A percentile compares a stretch with the other conserved stretches of the same genome.
phyloP scores from a whole-genome alignment of 2,888 invertebrate genomes.

The Rhorus exstirpatorius region DNA sequence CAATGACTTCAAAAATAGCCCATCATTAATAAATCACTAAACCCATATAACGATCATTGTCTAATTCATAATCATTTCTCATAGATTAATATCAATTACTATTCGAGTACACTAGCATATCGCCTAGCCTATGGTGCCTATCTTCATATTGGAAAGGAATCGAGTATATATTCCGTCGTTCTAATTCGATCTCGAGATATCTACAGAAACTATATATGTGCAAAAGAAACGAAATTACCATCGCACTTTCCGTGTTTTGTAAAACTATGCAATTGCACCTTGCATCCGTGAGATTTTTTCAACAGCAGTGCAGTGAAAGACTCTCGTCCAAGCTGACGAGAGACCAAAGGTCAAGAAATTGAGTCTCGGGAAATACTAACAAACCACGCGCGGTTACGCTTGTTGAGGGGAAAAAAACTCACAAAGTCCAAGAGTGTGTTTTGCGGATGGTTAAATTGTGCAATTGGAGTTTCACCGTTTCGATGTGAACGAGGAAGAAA shows the following conservation, averaged over 20 bases:
- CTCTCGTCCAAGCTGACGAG: conserved; percentile 2
- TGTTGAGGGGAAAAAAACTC: conserved; percentile 26
- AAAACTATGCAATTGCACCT: conserved; percentile 9
- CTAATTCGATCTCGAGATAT: too few relatives aligned
- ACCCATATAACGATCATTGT: too few relatives aligned
- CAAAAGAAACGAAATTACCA: too few relatives aligned
- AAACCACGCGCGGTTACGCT: conserved; percentile 31
- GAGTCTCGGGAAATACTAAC: conserved; percentile 24
- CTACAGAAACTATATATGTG: too few relatives aligned
- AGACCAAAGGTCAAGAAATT: conserved; percentile 35
- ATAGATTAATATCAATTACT: too few relatives aligned
- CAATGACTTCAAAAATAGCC: too few relatives aligned
- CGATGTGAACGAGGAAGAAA: conserved; percentile 39
- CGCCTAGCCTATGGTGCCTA: too few relatives aligned
- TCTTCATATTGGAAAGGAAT: too few relatives aligned
- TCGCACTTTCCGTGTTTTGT: conserved; percentile 6
- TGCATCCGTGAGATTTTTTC: background rate
- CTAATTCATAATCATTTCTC: too few relatives aligned
- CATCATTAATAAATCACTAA: too few relatives aligned
- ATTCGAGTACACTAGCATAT: too few relatives aligned
- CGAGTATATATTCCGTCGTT: too few relatives aligned
- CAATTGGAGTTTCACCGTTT: conserved; percentile 50
- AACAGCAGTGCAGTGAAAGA: background rate
- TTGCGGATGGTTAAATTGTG: conserved; percentile 42
- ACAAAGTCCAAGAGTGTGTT: conserved; percentile 21